A percentile compares a stretch with the other conserved stretches of the same genome.
These are phyloP conservation scores for Caiman crocodilus DNA, from an alignment of 2,797 vertebrate species.

Conservation along the genomic window DNA sequence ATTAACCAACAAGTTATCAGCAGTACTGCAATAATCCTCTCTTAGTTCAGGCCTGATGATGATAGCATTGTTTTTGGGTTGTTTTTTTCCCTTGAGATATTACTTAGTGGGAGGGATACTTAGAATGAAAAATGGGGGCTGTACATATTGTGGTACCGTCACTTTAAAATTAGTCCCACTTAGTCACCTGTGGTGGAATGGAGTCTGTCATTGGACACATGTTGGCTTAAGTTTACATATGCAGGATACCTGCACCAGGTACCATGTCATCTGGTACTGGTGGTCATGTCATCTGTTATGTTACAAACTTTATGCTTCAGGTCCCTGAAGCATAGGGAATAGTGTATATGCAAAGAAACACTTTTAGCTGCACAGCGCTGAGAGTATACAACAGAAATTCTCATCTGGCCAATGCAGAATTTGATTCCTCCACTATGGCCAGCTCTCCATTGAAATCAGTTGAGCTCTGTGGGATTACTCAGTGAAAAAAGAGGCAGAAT, in stretches of 20 bases:
- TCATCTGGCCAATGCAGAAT: neutral
- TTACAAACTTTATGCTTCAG: too few species aligned
- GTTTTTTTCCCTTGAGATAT: neutral
- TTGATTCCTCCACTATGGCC: neutral
- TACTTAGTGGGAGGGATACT: neutral
- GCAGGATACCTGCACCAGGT: too few species aligned
- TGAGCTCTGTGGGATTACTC: neutral
- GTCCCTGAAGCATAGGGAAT: too few species aligned
- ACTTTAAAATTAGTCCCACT: neutral
- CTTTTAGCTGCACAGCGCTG: too few species aligned
- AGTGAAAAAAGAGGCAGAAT: neutral
- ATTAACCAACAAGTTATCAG: neutral
- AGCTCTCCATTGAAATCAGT: neutral
- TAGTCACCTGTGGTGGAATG: fast-evolving
- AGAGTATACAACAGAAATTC: neutral
- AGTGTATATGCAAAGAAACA: too few species aligned
- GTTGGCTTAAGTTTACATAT: too few species aligned
- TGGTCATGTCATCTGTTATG: too few species aligned
- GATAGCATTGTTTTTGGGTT: neutral
- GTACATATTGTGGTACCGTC: neutral
- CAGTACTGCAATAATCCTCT: neutral
- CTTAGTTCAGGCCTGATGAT: neutral
- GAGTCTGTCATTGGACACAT: neutral
- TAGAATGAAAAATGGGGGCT: neutral
- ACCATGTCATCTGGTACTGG: too few species aligned